Conservation (phyloP, 2,888 invertebrate species). For the Anorthoa munda region DNA sequence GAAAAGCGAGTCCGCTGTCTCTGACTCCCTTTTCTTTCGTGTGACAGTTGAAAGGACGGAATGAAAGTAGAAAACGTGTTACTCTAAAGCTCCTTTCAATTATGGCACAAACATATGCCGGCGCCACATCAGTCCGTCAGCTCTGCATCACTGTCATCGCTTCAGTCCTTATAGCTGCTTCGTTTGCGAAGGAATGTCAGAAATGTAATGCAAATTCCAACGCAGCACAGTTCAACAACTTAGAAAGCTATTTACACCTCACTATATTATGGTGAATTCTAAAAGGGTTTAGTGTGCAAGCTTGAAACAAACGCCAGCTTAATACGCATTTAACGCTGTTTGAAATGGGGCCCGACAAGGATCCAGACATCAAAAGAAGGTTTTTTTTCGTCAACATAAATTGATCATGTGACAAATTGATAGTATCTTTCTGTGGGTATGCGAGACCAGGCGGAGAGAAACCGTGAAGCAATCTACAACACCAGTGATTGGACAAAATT, state of each 20-base stretch:
- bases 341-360: too few species aligned
- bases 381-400: too few species aligned
- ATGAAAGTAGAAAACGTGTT: too few species aligned
- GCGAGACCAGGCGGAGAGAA: too few species aligned
- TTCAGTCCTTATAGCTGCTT: not conserved
- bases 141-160: not conserved
- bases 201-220: not conserved
- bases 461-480: too few species aligned
- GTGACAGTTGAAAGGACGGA: too few species aligned
- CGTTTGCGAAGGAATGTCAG: not conserved
- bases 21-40: too few species aligned
- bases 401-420: too few species aligned
- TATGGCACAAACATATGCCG: not conserved
- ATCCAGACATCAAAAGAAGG: too few species aligned
- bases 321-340: not conserved
- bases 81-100: not conserved
- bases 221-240: not conserved
- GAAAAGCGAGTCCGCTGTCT: too few species aligned
- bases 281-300: not conserved
- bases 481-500: too few species aligned
- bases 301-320: not conserved
- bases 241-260: not conserved
- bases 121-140: constrained; percentile 21
- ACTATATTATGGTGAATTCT: not conserved
- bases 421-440: too few species aligned